A percentile compares a stretch with the other conserved stretches of the same genome.
Conservation (phyloP, 2,113 vertebrate genomes). For the Paradoxurus hermaphroditus region DNA sequence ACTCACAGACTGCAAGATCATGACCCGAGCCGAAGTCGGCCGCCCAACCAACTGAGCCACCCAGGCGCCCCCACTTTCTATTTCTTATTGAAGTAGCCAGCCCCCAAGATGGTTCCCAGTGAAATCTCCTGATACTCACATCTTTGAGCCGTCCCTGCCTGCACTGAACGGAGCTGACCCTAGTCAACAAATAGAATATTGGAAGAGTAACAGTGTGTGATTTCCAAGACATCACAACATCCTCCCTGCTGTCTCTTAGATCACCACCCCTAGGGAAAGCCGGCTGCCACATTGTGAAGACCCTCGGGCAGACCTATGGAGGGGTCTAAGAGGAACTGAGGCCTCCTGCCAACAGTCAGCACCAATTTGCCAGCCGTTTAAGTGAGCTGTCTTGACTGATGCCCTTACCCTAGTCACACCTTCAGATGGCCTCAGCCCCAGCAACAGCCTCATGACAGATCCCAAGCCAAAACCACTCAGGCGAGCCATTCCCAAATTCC, state of each 20-base stretch:
- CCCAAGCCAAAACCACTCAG: no score
- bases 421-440: no score
- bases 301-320: neutral
- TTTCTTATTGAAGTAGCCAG: neutral
- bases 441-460: no score
- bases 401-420: no score
- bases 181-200: neutral
- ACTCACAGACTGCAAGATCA: no score
- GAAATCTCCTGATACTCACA: neutral
- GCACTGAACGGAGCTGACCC: neutral
- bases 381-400: neutral
- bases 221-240: neutral
- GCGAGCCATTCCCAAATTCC: no score
- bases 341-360: neutral
- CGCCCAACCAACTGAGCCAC: no score
- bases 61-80: neutral
- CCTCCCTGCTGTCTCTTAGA: neutral
- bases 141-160: neutral
- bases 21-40: no score
- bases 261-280: neutral
- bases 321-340: neutral
- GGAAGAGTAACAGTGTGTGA: neutral
- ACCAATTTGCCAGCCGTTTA: neutral
- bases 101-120: neutral
- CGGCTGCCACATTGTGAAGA: neutral